phyloP scores from a whole-genome alignment of 2,113 vertebrate species.

The Cyanoramphus novaezelandiae region DNA sequence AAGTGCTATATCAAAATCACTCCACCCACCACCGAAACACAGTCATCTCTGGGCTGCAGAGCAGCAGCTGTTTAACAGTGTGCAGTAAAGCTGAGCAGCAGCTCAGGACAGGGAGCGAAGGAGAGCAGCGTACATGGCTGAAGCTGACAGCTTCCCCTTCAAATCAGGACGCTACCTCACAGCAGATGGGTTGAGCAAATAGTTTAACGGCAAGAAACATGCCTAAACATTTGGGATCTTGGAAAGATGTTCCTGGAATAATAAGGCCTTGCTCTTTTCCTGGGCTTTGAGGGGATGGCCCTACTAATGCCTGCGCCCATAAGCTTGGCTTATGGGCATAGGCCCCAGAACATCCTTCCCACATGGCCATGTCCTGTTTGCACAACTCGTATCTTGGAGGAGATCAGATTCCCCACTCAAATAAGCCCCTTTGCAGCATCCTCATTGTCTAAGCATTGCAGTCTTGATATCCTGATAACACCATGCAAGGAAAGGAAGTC shows the following conservation, averaged over 20 bases:
- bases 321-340: background rate
- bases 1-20: constrained; percentile 29
- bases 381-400: background rate
- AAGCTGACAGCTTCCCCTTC: background rate
- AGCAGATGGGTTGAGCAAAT: background rate
- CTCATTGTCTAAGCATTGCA: fast-evolving
- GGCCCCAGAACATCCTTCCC: background rate
- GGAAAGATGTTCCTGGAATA: background rate
- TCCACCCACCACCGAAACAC: background rate
- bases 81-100: constrained; percentile 15
- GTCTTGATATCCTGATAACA: background rate
- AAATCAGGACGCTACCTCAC: background rate
- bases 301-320: background rate
- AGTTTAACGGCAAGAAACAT: background rate
- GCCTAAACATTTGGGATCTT: background rate
- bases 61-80: constrained; percentile 24
- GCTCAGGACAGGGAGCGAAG: background rate
- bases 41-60: background rate
- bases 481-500: background rate
- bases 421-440: background rate
- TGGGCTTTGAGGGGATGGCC: background rate
- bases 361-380: background rate
- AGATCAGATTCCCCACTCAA: background rate
- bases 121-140: background rate
- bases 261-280: background rate